These are phyloP conservation scores for Anarhynchus alexandrinus DNA, from an alignment of 2,113 vertebrate genomes.

Conservation along the genomic window DNA sequence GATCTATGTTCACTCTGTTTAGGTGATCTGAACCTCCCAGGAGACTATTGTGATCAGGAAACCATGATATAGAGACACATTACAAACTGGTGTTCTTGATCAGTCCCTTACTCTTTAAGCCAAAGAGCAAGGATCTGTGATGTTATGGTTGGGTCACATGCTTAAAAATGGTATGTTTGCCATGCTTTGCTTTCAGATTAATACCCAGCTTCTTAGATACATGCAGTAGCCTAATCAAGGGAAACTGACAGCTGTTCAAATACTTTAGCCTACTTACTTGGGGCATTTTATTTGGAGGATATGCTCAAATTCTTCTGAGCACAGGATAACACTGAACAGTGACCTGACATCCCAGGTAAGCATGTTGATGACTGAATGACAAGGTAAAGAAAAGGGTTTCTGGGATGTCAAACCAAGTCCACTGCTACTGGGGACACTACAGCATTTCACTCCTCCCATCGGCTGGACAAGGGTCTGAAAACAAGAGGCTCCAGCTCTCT, in stretches of 20 bases:
- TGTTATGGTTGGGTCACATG: not conserved
- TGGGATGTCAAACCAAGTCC: not conserved
- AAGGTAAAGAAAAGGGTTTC: not conserved
- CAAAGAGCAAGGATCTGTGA: not conserved
- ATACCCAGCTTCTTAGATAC: not conserved
- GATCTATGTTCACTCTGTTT: not conserved
- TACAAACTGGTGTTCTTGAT: not conserved
- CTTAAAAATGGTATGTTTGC: not conserved
- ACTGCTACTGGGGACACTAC: not conserved
- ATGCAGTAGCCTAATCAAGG: not conserved
- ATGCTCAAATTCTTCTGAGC: not conserved
- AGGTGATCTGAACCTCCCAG: not conserved
- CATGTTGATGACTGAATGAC: not conserved
- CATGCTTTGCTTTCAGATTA: not conserved
- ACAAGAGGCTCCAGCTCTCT: not conserved
- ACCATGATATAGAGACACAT: not conserved
- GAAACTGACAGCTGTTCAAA: not conserved
- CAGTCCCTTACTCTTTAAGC: not conserved
- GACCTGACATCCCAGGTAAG: not conserved
- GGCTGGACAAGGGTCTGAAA: not conserved
- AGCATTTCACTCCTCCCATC: not conserved
- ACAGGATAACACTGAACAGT: not conserved
- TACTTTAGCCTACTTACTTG: not conserved
- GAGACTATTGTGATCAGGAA: not conserved
- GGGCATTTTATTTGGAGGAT: not conserved